Percentiles rank a stretch among this genome's conserved stretches.
phyloP scores from a whole-genome alignment of 2,888 invertebrate genomes.

The Perdita meconis region DNA sequence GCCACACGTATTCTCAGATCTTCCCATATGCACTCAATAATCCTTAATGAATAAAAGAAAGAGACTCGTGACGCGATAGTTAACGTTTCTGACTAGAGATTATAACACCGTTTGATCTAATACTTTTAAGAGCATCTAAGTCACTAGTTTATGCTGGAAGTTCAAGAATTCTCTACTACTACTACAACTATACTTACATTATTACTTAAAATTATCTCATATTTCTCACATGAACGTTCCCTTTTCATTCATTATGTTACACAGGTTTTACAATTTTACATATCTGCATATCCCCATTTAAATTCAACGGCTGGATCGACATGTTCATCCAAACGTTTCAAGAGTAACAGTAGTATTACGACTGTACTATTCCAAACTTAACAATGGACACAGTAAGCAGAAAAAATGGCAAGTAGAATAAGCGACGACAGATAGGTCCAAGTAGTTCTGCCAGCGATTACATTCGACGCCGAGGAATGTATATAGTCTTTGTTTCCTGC shows the following conservation, averaged over 20 bases:
- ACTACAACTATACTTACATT: background rate
- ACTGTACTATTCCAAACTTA: conserved; percentile 1
- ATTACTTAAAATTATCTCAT: background rate
- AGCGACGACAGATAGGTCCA: conserved; percentile 21
- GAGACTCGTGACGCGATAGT: background rate
- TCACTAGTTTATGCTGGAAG: background rate
- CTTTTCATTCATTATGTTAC: background rate
- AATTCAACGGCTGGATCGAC: background rate
- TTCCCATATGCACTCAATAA: background rate
- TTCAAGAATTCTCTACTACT: background rate
- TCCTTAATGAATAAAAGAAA: background rate
- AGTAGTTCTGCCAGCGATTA: background rate
- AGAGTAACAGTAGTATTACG: background rate
- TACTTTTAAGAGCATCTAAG: conserved; percentile 19
- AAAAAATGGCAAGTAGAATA: conserved; percentile 19
- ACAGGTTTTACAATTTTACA: background rate
- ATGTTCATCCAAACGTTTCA: background rate
- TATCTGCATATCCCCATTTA: background rate
- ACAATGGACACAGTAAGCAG: background rate
- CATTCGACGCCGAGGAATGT: conserved; percentile 39
- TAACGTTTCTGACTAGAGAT: conserved; percentile 49
- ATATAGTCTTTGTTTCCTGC: background rate
- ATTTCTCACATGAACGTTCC: background rate
- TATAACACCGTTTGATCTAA: conserved; percentile 31
- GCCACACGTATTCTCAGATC: background rate